Percentiles rank a stretch among this genome's conserved stretches.
These are phyloP conservation scores for Piscicola geometra DNA, from an alignment of 2,888 invertebrate genomes.

Conservation along the genomic window DNA sequence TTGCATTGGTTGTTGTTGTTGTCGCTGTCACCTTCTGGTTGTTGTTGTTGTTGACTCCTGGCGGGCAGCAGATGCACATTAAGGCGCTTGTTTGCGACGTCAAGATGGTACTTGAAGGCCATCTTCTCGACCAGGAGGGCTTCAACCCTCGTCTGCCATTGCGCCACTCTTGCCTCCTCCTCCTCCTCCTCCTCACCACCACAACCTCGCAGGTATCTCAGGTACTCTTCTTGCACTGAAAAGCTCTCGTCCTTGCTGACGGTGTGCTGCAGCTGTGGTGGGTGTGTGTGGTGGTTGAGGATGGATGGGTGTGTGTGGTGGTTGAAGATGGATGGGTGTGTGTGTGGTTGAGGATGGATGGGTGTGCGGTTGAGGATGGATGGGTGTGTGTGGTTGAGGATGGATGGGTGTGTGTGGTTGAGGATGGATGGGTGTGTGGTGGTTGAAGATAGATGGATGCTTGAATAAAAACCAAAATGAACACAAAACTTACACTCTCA, in stretches of 20 bases:
- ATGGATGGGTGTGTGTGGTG: no score
- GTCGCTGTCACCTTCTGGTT: neutral
- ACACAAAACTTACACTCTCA: neutral
- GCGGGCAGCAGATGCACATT: neutral
- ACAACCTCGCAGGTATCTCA: neutral
- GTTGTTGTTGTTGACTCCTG: neutral
- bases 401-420: no score
- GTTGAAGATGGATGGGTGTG: neutral
- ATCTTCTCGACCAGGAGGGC: conserved; percentile 16
- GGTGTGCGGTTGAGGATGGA: no score
- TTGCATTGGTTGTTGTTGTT: neutral
- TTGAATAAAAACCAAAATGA: neutral
- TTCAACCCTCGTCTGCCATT: neutral
- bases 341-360: no score
- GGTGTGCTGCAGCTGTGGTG: conserved; percentile 27
- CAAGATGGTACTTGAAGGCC: conserved; percentile 11
- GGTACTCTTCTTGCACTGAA: conserved; percentile 6
- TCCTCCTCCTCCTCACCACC: neutral
- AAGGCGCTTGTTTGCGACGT: neutral
- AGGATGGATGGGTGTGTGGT: no score
- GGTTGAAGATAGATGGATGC: neutral
- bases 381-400: no score
- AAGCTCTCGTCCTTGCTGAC: conserved; percentile 23
- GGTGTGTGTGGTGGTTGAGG: no score
- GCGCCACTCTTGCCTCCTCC: neutral